A percentile compares a stretch with the other conserved stretches of the same genome.
phyloP scores from a whole-genome alignment of 1,140 invertebrate genomes.

The Ips typographus region DNA sequence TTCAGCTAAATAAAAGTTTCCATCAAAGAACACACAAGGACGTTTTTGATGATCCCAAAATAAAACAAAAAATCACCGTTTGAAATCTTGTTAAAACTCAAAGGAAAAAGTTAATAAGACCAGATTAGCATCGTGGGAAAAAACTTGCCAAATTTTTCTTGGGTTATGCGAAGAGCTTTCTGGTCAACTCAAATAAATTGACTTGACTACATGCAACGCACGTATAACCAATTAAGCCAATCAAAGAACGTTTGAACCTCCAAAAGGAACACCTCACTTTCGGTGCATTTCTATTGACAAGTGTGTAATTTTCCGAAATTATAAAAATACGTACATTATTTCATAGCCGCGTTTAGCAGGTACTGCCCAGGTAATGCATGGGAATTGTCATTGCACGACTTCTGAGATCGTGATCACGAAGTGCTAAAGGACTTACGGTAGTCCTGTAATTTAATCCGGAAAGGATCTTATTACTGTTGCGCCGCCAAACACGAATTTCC shows the following conservation, averaged over 20 bases:
- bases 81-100: no score
- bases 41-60: no score
- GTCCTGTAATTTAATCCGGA: conserved; percentile 36
- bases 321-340: conserved; percentile 32
- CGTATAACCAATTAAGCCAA: conserved; percentile 19
- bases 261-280: background rate
- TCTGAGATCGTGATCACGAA: conserved; percentile 35
- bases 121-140: no score
- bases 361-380: conserved; percentile 22
- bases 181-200: conserved; percentile 4
- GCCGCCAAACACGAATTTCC: conserved; percentile 30
- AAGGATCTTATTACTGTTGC: conserved; percentile 31
- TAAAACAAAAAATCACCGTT: no score
- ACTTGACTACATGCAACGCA: conserved; percentile 19
- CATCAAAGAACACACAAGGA: no score
- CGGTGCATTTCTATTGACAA: conserved; percentile 5
- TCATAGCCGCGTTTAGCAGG: conserved; percentile 28
- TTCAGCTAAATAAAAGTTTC: no score
- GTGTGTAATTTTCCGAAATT: conserved; percentile 32
- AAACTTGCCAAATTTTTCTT: no score
- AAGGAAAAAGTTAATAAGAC: no score
- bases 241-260: background rate
- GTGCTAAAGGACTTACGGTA: conserved; percentile 36
- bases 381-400: conserved; percentile 37
- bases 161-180: no score